phyloP scores from a whole-genome alignment of 2,113 vertebrate species.

The Brachionichthys hirsutus region DNA sequence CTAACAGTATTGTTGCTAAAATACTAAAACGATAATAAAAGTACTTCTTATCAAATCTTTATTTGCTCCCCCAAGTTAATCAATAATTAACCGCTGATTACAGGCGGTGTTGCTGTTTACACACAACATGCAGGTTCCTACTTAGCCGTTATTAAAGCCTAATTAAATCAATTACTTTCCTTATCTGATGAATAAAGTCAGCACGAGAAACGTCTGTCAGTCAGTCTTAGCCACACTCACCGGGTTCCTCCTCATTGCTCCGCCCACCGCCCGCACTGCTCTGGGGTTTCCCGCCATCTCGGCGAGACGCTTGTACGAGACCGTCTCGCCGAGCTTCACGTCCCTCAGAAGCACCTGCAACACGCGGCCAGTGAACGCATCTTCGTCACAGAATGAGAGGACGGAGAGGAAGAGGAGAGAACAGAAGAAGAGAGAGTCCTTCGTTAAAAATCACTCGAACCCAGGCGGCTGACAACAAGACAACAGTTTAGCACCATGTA shows the following conservation, averaged over 20 bases:
- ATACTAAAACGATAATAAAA: not conserved
- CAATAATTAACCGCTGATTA: constrained; percentile 3
- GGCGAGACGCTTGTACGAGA: constrained; percentile 91
- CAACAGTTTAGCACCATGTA: constrained; percentile 1
- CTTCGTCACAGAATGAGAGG: constrained; percentile 68
- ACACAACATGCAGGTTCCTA: not conserved
- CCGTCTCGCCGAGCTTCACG: constrained; percentile 85
- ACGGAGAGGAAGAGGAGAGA: constrained; percentile 27
- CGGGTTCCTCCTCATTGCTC: constrained; percentile 90
- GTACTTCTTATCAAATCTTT: constrained; percentile 1
- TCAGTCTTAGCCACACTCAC: constrained; percentile 80
- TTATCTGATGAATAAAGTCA: constrained; percentile 33
- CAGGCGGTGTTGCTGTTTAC: not conserved
- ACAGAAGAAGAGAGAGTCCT: constrained; percentile 17
- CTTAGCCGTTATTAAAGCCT: not conserved
- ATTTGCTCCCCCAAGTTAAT: constrained; percentile 4
- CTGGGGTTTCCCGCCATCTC: constrained; percentile 83
- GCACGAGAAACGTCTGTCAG: constrained; percentile 60
- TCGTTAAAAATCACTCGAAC: constrained; percentile 56
- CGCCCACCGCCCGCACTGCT: constrained; percentile 88
- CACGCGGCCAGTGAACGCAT: constrained; percentile 86
- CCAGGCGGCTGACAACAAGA: constrained; percentile 39
- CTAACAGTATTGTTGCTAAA: no score
- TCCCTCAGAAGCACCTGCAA: constrained; percentile 81
- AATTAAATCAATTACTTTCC: constrained; percentile 9